A percentile compares a stretch with the other conserved stretches of the same genome.
Conservation (phyloP, 2,888 invertebrate genomes). For the Achlya flavicornis region DNA sequence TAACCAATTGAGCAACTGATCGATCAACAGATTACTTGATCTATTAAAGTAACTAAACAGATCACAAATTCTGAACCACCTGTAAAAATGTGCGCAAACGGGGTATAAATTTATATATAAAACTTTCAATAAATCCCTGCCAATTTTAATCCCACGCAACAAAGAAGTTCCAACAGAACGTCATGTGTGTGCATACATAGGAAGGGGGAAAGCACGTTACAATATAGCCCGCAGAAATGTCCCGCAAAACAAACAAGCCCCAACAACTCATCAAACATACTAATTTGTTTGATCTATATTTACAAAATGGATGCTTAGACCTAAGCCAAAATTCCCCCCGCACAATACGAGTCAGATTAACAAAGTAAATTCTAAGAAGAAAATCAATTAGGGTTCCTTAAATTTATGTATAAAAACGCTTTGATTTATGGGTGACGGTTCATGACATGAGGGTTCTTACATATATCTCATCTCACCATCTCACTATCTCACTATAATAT, state of each 20-base stretch:
- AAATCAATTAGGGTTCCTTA: slow-evolving; percentile 24
- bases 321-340: slow-evolving; percentile 39
- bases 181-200: background rate
- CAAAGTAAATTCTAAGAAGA: slow-evolving; percentile 25
- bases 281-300: slow-evolving; percentile 28
- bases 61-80: no score
- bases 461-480: no score
- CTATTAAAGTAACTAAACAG: no score
- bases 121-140: no score
- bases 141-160: background rate
- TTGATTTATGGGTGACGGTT: background rate
- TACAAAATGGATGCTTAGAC: slow-evolving; percentile 23
- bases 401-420: slow-evolving; percentile 20
- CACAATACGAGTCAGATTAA: slow-evolving; percentile 34
- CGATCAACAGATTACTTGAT: no score
- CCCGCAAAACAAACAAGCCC: slow-evolving; percentile 11
- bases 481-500: no score
- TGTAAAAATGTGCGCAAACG: no score
- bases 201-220: background rate
- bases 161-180: background rate
- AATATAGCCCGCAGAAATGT: slow-evolving; percentile 9
- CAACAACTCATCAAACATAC: slow-evolving; percentile 16
- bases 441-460: no score
- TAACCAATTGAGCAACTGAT: no score
- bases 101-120: no score